Evolutionary conservation across 2,113 vertebrate species (phyloP).

Genomic region (Archilochus colubris): DNA sequence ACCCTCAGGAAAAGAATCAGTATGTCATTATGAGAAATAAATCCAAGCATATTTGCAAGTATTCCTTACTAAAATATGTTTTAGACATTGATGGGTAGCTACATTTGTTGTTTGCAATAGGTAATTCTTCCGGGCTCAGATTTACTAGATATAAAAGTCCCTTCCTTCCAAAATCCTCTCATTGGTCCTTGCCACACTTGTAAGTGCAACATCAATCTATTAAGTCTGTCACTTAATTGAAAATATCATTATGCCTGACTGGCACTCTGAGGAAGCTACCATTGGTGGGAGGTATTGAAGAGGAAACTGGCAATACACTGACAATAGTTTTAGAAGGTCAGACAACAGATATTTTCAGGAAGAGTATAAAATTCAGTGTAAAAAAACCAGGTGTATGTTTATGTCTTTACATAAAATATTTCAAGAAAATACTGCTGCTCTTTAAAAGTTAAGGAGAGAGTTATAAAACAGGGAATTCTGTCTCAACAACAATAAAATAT

Average conservation of each 20-base stretch:
- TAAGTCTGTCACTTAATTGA: background rate
- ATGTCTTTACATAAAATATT: background rate
- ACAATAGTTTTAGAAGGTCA: background rate
- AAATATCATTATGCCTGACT: background rate
- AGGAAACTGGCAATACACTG: background rate
- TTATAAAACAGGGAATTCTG: background rate
- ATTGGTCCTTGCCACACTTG: background rate
- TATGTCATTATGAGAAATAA: background rate
- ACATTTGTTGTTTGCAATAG: background rate
- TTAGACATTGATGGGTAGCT: background rate
- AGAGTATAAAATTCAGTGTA: background rate
- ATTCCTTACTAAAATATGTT: background rate
- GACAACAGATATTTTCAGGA: background rate
- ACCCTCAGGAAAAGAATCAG: background rate
- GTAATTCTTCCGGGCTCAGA: background rate
- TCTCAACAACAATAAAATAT: background rate
- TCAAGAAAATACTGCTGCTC: background rate
- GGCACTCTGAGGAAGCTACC: background rate
- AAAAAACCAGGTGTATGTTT: background rate
- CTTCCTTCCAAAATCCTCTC: background rate
- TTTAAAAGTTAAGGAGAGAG: background rate
- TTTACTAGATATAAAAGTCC: background rate
- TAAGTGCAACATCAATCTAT: background rate
- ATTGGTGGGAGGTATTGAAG: background rate
- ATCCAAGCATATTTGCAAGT: background rate